A percentile compares a stretch with the other conserved stretches of the same genome.
These are phyloP conservation scores for Triops cancriformis DNA, from an alignment of 1,140 invertebrate genomes.

Conservation along the genomic window DNA sequence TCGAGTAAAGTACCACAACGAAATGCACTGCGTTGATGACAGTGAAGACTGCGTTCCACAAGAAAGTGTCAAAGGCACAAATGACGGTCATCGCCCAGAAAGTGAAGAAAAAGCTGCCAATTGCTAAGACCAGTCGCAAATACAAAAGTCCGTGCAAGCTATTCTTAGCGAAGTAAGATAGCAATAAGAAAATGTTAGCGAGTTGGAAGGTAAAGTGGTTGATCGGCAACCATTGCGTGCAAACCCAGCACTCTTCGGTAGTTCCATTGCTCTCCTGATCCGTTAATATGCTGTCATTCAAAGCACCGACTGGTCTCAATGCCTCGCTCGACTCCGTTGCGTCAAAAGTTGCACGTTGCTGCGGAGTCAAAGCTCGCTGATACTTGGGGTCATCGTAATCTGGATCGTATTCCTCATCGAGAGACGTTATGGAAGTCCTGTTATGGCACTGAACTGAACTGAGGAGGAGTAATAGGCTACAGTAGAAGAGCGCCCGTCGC, in stretches of 20 bases:
- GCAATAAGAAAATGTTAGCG: constrained; percentile 68
- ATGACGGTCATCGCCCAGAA: constrained; percentile 75
- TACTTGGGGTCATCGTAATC: not conserved
- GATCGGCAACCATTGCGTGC: constrained; percentile 44
- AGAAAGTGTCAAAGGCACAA: constrained; percentile 72
- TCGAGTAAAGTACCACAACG: constrained; percentile 64
- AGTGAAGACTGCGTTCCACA: constrained; percentile 77
- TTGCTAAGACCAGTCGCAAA: constrained; percentile 60
- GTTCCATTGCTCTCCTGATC: not conserved
- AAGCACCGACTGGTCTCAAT: not conserved
- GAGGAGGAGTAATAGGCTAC: not conserved
- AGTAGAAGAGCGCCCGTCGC: not conserved
- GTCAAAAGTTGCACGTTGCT: not conserved
- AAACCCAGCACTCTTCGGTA: constrained; percentile 26
- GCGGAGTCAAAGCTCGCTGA: not conserved
- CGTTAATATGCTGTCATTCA: not conserved
- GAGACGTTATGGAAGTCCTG: not conserved
- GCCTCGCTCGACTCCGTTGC: too few relatives aligned
- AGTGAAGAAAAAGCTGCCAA: constrained; percentile 65
- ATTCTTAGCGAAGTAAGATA: constrained; percentile 69
- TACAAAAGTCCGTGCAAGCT: constrained; percentile 68
- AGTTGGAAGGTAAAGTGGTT: constrained; percentile 73
- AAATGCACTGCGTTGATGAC: constrained; percentile 74
- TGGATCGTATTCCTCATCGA: not conserved
- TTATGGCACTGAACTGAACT: not conserved